Base-by-base conservation (phyloP, 2,888 invertebrate species). In the Drosophila atripex region DNA sequence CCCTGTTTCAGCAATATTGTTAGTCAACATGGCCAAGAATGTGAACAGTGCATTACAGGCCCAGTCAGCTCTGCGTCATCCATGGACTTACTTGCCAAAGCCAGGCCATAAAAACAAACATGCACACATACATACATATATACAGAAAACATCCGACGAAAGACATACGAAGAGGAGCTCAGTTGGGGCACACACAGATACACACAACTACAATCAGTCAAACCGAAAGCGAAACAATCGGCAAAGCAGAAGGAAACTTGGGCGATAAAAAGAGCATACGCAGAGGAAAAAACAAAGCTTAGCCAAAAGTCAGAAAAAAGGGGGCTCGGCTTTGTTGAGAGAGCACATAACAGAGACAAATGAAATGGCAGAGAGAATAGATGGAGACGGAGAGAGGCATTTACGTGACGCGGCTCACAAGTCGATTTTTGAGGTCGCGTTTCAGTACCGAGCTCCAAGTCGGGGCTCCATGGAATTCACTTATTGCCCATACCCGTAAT, bases 271-370 rank as follows among this genome's bases (percentile, higher is more conserved):
- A 50, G 51, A 53, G 64, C 58, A 61, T 58, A 54, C 55, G 28
- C 63, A 60, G 47, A 39, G 59, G 47, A 55, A 55, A 45, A 65
- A 65, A 25, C 41, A 59, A 71, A 54, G 30, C 23, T 23, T 38
- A 41, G 51, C 58, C 41, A 56, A 58, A 49, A 46, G 21, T 6
- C 54, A 49, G 32, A 30, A 51, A 75, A 78, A 84, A 77, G 71
- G 77, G 86, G 84, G 87, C 87, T 83, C 77, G 79, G 49, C 77
- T 69, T 16, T 39, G n/a, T 35, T 38, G 18, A 45, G 43, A 18
- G 23, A 25, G 25, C 35, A 11, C 55, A 11, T 25, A 23, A 55
- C 12, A 35, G 12, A 30, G 43, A 38, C 30, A 41, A 14, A 18
- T 16, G 30, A 32, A 39, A 43, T 66, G 52, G 52, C 45, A 41